These are phyloP conservation scores for Gonocerus acuteangulatus DNA, from an alignment of 2,888 invertebrate genomes.

Conservation along the genomic window DNA sequence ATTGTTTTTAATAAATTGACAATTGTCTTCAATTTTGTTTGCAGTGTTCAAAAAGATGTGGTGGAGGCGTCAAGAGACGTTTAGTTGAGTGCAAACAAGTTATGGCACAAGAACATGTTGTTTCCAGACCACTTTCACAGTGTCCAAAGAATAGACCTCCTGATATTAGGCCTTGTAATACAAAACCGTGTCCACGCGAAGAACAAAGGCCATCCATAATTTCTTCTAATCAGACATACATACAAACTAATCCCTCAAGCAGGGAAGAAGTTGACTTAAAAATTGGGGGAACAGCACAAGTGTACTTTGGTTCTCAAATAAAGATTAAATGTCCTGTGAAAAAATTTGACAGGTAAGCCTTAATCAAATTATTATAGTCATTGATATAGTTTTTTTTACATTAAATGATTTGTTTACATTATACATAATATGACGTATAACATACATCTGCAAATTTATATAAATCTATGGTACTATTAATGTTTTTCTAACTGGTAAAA, in stretches of 20 bases:
- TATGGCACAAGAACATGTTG: conserved; percentile 85
- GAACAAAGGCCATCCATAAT: conserved; percentile 67
- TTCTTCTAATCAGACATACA: conserved; percentile 56
- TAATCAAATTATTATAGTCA: no score
- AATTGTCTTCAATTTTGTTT: background rate
- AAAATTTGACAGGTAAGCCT: conserved; percentile 50
- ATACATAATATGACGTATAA: no score
- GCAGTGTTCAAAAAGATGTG: conserved; percentile 85
- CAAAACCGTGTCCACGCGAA: conserved; percentile 66
- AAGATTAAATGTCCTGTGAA: conserved; percentile 92
- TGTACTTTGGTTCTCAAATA: conserved; percentile 83
- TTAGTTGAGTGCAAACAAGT: conserved; percentile 79
- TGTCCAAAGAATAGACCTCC: conserved; percentile 68
- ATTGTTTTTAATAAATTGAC: no score
- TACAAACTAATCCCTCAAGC: conserved; percentile 74
- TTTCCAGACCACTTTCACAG: conserved; percentile 65
- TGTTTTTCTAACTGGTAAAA: no score
- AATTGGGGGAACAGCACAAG: conserved; percentile 82
- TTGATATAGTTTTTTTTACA: no score
- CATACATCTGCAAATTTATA: no score
- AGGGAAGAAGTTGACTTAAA: conserved; percentile 73
- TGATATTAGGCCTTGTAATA: conserved; percentile 75
- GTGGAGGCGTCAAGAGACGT: conserved; percentile 79
- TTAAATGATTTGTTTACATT: no score
- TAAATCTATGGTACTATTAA: no score